These are phyloP conservation scores for Helleia helle DNA, from an alignment of 2,888 invertebrate genomes.

Conservation along the genomic window DNA sequence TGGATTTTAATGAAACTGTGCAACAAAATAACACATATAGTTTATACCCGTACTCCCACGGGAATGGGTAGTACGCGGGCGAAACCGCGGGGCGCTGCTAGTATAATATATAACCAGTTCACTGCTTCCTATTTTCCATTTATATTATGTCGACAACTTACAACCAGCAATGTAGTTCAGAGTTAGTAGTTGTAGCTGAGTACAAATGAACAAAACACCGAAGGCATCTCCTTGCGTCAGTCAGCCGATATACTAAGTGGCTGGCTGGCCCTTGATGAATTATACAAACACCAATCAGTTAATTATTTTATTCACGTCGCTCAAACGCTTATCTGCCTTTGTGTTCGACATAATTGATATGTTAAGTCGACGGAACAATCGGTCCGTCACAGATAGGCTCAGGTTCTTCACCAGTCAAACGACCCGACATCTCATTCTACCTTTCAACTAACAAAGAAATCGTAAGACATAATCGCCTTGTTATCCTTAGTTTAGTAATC, in stretches of 20 bases:
- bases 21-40: no score
- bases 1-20: no score
- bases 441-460: neutral
- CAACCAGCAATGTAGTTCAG: no score
- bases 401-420: constrained; percentile 22
- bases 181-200: no score
- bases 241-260: constrained; percentile 53
- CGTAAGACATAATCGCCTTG: neutral
- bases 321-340: constrained; percentile 62
- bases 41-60: no score
- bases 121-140: no score
- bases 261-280: constrained; percentile 59
- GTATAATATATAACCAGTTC: no score
- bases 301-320: constrained; percentile 72
- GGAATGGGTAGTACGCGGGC: no score
- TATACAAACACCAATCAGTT: constrained; percentile 72
- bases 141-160: no score
- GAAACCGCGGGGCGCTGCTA: no score
- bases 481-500: neutral
- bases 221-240: neutral
- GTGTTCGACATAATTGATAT: constrained; percentile 71
- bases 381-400: constrained; percentile 46
- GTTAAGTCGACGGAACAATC: constrained; percentile 69
- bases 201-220: neutral
- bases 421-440: constrained; percentile 19